Evolutionary conservation across 2,888 invertebrate species (phyloP).

Genomic region (Latheticus oryzae): DNA sequence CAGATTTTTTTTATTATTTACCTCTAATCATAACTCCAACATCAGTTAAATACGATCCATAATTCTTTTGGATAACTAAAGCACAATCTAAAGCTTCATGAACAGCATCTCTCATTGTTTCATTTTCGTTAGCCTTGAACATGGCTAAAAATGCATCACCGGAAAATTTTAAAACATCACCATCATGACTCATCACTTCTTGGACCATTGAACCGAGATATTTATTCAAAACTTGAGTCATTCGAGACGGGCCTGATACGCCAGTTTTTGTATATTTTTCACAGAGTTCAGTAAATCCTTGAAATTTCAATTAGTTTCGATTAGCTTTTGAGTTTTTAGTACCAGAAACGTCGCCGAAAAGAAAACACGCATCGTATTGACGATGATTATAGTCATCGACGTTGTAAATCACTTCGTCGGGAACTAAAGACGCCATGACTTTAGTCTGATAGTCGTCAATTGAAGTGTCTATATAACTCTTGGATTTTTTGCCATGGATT

Average conservation of each 20-base stretch:
- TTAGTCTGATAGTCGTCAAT: conserved; percentile 58
- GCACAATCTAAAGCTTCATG: conserved; percentile 76
- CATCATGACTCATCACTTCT: conserved; percentile 74
- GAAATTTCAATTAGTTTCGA: background rate
- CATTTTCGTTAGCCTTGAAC: conserved; percentile 71
- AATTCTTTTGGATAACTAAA: conserved; percentile 74
- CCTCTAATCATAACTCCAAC: conserved; percentile 72
- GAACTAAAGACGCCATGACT: conserved; percentile 73
- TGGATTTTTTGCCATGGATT: conserved; percentile 13
- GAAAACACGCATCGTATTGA: conserved; percentile 70
- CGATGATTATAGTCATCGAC: conserved; percentile 68
- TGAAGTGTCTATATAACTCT: background rate
- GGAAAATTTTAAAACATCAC: conserved; percentile 76
- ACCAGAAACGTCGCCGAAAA: conserved; percentile 73
- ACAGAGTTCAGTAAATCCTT: conserved; percentile 74
- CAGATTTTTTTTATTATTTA: conserved; percentile 49
- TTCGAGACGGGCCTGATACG: conserved; percentile 75
- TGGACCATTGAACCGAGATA: conserved; percentile 80
- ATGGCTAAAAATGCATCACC: conserved; percentile 76
- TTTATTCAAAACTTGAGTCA: conserved; percentile 76
- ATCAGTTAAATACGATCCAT: conserved; percentile 73
- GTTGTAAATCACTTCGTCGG: conserved; percentile 74
- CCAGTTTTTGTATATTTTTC: conserved; percentile 75
- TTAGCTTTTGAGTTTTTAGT: no score
- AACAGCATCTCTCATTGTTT: conserved; percentile 71